Conservation (phyloP, 2,797 vertebrate species). For the Sphenopsis melanotis region DNA sequence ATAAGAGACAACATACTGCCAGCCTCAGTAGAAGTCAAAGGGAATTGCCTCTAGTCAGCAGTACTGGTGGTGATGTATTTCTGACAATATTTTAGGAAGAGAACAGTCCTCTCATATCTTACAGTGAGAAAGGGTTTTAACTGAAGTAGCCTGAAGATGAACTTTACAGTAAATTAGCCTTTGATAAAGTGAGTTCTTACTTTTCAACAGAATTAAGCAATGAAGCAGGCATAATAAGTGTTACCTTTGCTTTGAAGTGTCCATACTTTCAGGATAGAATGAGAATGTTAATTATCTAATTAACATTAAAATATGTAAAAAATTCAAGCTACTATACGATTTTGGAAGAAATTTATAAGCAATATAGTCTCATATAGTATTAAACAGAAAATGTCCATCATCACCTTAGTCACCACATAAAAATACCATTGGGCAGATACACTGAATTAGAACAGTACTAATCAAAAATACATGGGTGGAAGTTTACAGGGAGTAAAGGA, state of each 20-base stretch:
- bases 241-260: neutral
- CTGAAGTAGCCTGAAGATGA: neutral
- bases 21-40: neutral
- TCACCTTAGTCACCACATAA: neutral
- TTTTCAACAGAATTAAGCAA: neutral
- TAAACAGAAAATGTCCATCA: neutral
- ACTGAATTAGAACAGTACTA: neutral
- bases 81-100: neutral
- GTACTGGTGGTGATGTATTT: neutral
- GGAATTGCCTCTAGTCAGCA: neutral
- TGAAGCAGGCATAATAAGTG: neutral
- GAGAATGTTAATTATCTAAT: neutral
- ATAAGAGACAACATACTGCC: neutral
- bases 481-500: neutral
- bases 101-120: neutral
- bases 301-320: neutral
- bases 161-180: neutral
- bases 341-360: neutral
- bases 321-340: neutral
- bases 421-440: neutral
- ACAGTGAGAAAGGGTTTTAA: neutral
- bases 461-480: rapidly evolving
- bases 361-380: neutral
- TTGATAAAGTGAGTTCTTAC: neutral
- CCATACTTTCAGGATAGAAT: neutral